Base-by-base conservation (phyloP, 2,113 vertebrate genomes). In the Lophura nycthemera region DNA sequence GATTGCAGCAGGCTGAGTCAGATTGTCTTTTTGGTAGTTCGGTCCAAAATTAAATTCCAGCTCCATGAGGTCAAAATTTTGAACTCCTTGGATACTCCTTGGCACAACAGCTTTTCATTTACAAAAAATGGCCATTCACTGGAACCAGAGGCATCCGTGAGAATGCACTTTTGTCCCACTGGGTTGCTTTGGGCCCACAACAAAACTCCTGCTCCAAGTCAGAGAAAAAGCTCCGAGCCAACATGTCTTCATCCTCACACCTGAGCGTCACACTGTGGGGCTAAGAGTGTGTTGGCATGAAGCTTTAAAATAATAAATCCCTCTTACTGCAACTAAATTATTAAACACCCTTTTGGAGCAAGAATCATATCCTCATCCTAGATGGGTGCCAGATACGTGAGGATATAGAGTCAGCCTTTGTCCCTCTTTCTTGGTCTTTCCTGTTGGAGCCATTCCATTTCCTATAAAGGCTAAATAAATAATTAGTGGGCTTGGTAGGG, bases 381-480 rank as follows among this genome's bases (percentile, higher is more conserved):
- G 43, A 20, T 78, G 69, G 70, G 70, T 85, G 85, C 83, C 93
- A 90, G 77, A 50, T 10, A 32, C 65, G 30, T 36, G 8, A 63
- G 90, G 75, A 76, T 80, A 48, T 32, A 88, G 64, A 94, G 70
- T n/a, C 93, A 94, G 80, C 70, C 88, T 93, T 90, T 93, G 86
- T 92, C 73, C 84, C 86, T 63, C 25, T 73, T 24, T 42, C 52
- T 2, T 64, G 86, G 50, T 77, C 56, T 47, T 67, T 64, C 76
- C 90, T 92, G 76, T 69, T 95, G 95, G 93, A 94, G 86, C 83
- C 60, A 34, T 85, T 94, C 86, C 86, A 75, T 78, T 90, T n/a
- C n/a, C n/a, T 69, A 93, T 88, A 90, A 16, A 72, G 75, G 60
- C 72, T 90, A 60, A 83, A 90, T 95, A 75, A 94, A 88, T 88